phyloP scores from a whole-genome alignment of 2,888 invertebrate species.

The Oligia fasciuncula region DNA sequence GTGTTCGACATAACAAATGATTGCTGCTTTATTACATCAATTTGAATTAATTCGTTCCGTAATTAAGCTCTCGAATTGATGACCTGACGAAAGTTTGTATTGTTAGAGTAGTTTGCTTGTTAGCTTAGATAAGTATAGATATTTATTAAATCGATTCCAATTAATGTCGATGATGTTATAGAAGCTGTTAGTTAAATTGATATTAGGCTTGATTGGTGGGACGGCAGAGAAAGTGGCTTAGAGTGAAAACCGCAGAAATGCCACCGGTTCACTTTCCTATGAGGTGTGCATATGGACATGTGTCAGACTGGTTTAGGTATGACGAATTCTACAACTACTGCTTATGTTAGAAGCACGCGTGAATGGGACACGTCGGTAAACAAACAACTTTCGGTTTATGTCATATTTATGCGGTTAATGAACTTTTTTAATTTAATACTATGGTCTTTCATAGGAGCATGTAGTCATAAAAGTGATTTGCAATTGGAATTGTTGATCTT shows the following conservation, averaged over 20 bases:
- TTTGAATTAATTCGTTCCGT: conserved; percentile 54
- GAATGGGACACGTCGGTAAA: conserved; percentile 52
- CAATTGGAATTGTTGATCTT: neutral
- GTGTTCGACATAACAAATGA: conserved; percentile 36
- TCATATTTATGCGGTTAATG: conserved; percentile 34
- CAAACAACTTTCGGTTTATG: conserved; percentile 57
- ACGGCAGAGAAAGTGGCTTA: conserved; percentile 78
- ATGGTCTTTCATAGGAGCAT: neutral
- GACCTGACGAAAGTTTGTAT: conserved; percentile 55
- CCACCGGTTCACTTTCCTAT: conserved; percentile 81
- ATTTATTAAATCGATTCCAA: conserved; percentile 58
- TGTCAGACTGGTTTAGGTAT: conserved; percentile 77
- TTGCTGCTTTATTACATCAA: conserved; percentile 50
- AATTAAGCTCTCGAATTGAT: conserved; percentile 51
- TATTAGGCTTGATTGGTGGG: conserved; percentile 34
- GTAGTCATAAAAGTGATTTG: neutral
- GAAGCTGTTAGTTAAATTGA: conserved; percentile 51
- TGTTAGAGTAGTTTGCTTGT: conserved; percentile 46
- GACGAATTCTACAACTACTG: conserved; percentile 65
- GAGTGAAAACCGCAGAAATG: conserved; percentile 84
- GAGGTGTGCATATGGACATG: conserved; percentile 72
- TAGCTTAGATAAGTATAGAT: conserved; percentile 45
- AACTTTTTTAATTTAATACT: conserved; percentile 32
- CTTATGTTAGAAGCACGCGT: conserved; percentile 52
- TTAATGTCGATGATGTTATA: conserved; percentile 58